Evolutionary conservation across 2,888 invertebrate species (phyloP), one percentile per base, ranked within the genome.

Genomic region (Andrena bucephala): DNA sequence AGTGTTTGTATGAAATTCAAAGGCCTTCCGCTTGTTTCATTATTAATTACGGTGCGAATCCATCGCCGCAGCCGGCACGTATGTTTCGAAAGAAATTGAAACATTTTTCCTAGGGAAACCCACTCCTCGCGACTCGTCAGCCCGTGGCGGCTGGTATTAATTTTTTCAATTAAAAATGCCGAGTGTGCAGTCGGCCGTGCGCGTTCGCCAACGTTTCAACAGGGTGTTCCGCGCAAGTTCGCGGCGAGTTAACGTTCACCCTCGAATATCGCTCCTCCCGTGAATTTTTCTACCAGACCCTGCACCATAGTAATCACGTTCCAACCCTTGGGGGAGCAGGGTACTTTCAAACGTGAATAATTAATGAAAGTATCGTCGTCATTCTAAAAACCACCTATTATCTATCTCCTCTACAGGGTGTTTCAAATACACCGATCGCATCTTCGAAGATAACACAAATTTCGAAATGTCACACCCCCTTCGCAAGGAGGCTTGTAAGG

Each of bases 121-220:
- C 50, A n/a, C n/a, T 29, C 10, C 60, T 1, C 13, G 42, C 20
- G 54, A 33, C 54, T 27, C n/a, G 20, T 20, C 29, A 7, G 24
- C 62, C 31, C 8, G 57, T 29, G 24, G 42, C 71, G 57, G 42
- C 48, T 59, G 66, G 59, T 66, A 62, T 76, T 82, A 69, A 82
- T 77, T 65, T 82, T 73, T 76, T 70, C 59, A 77, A 82, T 83
- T 83, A 81, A 81, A 83, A 81, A 81, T 81, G 27, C 76, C 82
- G 31, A 57, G 63, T 8, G 63, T 33, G 57, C 79, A 50, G 65
- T 62, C 69, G 57, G 48, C 60, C 54, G 77, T 65, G 50, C 48
- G 27, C 42, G 42, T 66, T 52, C 24, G 36, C 7, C 60, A 42
- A 42, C n/a, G 54, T 54, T 76, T 66, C 67, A 29, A 77, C 77